phyloP scores from a whole-genome alignment of 2,113 vertebrate genomes.

The Dicrurus megarhynchus region DNA sequence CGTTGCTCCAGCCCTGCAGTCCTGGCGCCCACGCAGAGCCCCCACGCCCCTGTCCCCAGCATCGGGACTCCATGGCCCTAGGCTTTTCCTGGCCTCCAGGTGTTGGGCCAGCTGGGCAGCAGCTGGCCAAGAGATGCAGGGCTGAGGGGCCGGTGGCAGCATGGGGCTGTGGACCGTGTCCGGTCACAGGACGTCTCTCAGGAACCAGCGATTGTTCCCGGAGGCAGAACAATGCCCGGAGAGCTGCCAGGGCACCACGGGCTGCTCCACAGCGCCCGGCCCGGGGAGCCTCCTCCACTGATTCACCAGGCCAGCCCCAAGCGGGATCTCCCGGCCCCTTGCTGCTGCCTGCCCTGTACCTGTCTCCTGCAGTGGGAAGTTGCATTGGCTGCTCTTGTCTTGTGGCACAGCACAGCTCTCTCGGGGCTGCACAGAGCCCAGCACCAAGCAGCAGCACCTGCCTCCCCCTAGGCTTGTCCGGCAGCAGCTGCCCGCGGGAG shows the following conservation, averaged over 20 bases:
- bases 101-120: not conserved
- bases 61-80: fast-evolving
- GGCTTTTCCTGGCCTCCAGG: not conserved
- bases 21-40: fast-evolving
- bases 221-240: conserved; percentile 41
- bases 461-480: not conserved
- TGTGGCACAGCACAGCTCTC: fast-evolving
- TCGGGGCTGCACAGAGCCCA: not conserved
- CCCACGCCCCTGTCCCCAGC: not conserved
- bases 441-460: not conserved
- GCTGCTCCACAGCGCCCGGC: not conserved
- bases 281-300: not conserved
- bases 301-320: not conserved
- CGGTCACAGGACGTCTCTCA: not conserved
- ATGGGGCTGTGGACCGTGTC: not conserved
- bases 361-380: fast-evolving
- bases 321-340: fast-evolving
- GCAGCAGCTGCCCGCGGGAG: not conserved
- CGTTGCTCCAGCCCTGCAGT: fast-evolving
- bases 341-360: not conserved
- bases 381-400: not conserved
- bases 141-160: not conserved
- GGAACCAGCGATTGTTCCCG: not conserved
- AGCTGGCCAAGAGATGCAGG: fast-evolving
- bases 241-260: conserved; percentile 46